phyloP scores from a whole-genome alignment of 2,113 vertebrate genomes.

The Serilophus lunatus region DNA sequence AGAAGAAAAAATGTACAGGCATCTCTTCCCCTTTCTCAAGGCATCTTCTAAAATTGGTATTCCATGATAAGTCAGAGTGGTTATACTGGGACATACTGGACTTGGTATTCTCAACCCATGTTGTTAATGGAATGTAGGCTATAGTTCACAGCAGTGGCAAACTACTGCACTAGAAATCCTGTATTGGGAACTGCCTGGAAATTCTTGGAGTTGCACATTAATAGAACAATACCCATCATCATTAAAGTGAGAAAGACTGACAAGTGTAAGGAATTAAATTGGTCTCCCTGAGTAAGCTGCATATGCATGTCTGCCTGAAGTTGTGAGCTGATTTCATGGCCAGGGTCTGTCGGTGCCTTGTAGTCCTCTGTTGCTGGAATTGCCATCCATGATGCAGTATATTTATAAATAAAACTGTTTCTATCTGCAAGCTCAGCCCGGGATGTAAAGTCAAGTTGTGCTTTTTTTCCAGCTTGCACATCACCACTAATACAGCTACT shows the following conservation, averaged over 20 bases:
- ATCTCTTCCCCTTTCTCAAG: not conserved
- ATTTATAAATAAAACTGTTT: slow-evolving; percentile 9
- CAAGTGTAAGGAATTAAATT: not conserved
- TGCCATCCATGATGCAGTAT: not conserved
- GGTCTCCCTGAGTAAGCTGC: not conserved
- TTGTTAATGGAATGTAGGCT: not conserved
- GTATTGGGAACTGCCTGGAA: not conserved
- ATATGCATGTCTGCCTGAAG: not conserved
- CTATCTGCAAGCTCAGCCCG: not conserved
- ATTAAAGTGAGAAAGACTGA: not conserved
- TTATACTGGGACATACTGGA: not conserved
- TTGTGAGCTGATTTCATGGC: not conserved
- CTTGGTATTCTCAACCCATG: not conserved
- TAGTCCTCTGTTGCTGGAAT: not conserved
- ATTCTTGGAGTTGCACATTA: not conserved
- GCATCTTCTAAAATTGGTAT: not conserved
- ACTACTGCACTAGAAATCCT: not conserved
- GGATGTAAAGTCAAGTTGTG: not conserved
- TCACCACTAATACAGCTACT: not conserved
- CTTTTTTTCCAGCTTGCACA: not conserved
- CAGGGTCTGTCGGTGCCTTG: not conserved
- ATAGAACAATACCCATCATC: not conserved
- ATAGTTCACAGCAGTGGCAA: not conserved
- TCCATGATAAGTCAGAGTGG: not conserved
- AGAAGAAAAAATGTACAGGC: not conserved